Evolutionary conservation across 1,140 invertebrate genomes (phyloP), one percentile per base, ranked within the genome.

Genomic region (Mylabris phalerata): DNA sequence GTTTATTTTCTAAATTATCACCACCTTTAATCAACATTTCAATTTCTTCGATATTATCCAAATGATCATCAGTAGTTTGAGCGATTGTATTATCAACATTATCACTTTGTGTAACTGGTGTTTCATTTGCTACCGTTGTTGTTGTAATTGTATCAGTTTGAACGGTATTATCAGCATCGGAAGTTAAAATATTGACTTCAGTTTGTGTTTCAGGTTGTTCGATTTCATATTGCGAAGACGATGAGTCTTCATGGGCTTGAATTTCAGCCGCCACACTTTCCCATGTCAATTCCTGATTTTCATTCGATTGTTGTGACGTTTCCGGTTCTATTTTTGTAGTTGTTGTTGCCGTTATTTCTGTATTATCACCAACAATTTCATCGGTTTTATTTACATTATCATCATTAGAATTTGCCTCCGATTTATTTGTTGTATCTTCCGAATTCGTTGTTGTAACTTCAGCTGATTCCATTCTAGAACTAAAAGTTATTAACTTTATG

Each of bases 231-330:
- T 32, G 32, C 4, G 32, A 32, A 0, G 27, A 32, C 32, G 32
- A 5, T n/a, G 44, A 24, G 2, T 54, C 51, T 81, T 88, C 86
- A 66, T 84, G 76, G 59, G 84, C 79, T n/a, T 73, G 75, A 24
- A 90, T 84, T n/a, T 74, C 67, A 0, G 89, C 86, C 4, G 69
- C 70, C 64, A 90, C 92, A n/a, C 79, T 81, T 75, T 69, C 81
- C 67, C 67, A 83, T 66, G 59, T 67, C 42, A 60, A 64, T 48
- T 39, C 66, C 43, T 45, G 44, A 32, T 54, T 32, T 54, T 25
- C 42, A 13, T 19, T 10, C 44, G 40, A 25, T 52, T 52, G 38
- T 32, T 32, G 4, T 32, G 4, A 5, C 32, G 7, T 5, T 5
- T 32, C 32, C 7, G 32, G 32, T 7, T 32, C 32, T 1, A 4